phyloP scores from a whole-genome alignment of 2,113 vertebrate genomes.

The Peromyscus polionotus region DNA sequence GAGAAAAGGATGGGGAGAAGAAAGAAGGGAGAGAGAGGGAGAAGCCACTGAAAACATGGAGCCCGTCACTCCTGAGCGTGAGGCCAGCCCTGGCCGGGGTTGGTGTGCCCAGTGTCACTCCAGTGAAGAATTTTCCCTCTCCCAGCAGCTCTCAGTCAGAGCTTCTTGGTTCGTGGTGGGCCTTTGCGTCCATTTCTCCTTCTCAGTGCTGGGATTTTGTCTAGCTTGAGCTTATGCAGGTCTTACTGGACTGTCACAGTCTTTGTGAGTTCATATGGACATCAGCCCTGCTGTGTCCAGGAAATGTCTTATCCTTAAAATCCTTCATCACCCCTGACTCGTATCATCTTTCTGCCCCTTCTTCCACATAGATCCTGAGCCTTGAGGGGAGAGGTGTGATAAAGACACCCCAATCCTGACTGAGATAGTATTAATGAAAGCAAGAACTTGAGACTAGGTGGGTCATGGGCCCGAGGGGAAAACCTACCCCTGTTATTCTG shows the following conservation, averaged over 20 bases:
- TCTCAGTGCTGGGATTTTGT: background rate
- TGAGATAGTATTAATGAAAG: background rate
- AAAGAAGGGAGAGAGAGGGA: background rate
- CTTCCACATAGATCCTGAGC: background rate
- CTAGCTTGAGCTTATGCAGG: background rate
- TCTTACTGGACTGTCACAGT: background rate
- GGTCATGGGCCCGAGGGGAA: background rate
- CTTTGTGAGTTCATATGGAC: background rate
- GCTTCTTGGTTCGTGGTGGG: background rate
- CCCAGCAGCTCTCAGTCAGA: background rate
- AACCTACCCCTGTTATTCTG: background rate
- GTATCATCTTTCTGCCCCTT: background rate
- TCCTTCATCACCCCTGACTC: background rate
- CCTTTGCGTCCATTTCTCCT: too few species aligned
- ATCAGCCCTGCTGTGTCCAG: background rate
- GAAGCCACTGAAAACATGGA: background rate
- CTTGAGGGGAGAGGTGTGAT: too few species aligned
- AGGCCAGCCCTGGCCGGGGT: background rate
- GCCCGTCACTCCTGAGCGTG: background rate
- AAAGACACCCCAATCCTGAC: background rate
- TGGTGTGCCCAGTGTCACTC: too few species aligned
- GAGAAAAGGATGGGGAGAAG: background rate
- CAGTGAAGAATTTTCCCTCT: background rate
- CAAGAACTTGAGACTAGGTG: background rate
- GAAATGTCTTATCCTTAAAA: background rate